Base-by-base conservation (phyloP, 2,888 invertebrate species). In the Tineola bisselliella region DNA sequence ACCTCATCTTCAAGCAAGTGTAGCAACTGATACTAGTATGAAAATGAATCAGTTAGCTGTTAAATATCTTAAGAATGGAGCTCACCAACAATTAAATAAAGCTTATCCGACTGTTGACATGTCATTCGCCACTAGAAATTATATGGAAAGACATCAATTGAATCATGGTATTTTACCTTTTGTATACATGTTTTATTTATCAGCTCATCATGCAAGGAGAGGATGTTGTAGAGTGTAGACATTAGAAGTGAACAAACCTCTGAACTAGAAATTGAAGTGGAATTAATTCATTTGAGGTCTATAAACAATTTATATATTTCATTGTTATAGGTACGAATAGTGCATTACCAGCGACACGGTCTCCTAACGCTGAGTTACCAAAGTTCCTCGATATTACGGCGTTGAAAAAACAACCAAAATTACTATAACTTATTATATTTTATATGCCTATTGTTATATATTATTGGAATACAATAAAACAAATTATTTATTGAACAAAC, bases 71-170 rank as follows among this genome's bases (percentile, higher is more conserved):
- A 77, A 76, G 52, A 69, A 68, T 59, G 66, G 63, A 1, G 63
- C 68, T 8, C 62, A 19, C 3, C 65, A 64, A 5, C 67, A 66
- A 0, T 43, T 67, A 5, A 64, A 17, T 13, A 58, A 33, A 15
- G 30, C 58, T 30, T 44, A 44, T 10, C 57, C 43, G 8, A 61
- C 80, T 8, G 88, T 84, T 19, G 92, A 92, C 66, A 89, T 92
- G 87, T 92, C 92, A 2, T 88, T 91, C 67, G 91, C 91, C n/a
- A 92, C 92, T 10, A 87, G 91, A 70, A 90, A 91, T 67, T 92
- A 92, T 72, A 89, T 92, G 88, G 90, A 91, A 70, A 89, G 89
- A 68, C 92, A 92, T 74, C 90, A 90, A 69, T 73, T 92, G 62
- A 12, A 12, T 38, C n/a, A 38, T 6, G 38, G 38, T 38, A 38